Conservation (phyloP, 2,888 invertebrate genomes). For the Seira ritae region DNA sequence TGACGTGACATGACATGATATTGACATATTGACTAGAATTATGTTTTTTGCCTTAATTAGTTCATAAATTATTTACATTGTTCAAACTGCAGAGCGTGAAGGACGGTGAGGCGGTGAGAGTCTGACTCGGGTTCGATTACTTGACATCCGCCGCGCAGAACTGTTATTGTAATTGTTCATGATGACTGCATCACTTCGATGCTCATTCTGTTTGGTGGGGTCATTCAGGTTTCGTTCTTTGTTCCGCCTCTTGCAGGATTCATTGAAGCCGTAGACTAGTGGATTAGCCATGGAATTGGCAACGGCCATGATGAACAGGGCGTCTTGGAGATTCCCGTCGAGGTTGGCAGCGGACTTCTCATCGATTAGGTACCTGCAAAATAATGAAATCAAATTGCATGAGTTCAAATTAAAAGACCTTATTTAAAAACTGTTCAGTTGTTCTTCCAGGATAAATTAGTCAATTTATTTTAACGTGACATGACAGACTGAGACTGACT, state of each 20-base stretch:
- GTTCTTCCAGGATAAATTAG: too few relatives aligned
- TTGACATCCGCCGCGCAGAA: conserved; percentile 21
- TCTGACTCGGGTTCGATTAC: conserved; percentile 35
- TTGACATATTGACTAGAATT: too few relatives aligned
- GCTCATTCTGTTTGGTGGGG: conserved; percentile 11
- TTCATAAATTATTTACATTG: too few relatives aligned
- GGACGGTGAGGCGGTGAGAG: conserved; percentile 15
- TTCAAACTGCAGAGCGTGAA: conserved; percentile 47
- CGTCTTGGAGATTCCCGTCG: conserved; percentile 79
- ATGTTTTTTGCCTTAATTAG: too few relatives aligned
- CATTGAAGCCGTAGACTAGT: conserved; percentile 82
- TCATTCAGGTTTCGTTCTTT: conserved; percentile 22
- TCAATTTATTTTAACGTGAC: too few relatives aligned
- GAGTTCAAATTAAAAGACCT: too few relatives aligned
- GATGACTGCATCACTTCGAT: conserved; percentile 40
- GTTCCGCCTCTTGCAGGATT: conserved; percentile 77
- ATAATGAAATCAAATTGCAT: neutral
- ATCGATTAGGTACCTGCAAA: conserved; percentile 82
- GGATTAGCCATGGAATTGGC: conserved; percentile 89
- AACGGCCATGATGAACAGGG: conserved; percentile 86
- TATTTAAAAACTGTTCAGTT: too few relatives aligned
- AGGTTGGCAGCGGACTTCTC: conserved; percentile 79
- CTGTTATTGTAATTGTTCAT: conserved; percentile 43
- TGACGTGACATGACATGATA: too few relatives aligned
- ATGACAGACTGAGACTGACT: too few relatives aligned